Conservation (phyloP, 2,888 invertebrate genomes). For the Tryphoninae sp. region DNA sequence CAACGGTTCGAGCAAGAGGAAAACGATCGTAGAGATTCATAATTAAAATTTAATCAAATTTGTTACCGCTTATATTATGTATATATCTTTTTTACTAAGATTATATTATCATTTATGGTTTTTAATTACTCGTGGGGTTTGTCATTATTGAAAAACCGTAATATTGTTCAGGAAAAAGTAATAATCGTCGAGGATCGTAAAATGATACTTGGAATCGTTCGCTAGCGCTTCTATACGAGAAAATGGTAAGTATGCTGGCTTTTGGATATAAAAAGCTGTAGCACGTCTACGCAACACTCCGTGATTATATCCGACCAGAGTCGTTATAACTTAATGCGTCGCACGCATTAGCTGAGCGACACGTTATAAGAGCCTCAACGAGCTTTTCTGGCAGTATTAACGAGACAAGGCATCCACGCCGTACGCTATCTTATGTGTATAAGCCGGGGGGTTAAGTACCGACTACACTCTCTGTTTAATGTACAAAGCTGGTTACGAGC, state of each 20-base stretch:
- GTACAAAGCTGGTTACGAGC: slow-evolving; percentile 43
- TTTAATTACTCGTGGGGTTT: not conserved
- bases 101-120: not conserved
- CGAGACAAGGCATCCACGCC: slow-evolving; percentile 49
- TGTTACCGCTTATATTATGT: not conserved
- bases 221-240: slow-evolving; percentile 22
- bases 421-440: slow-evolving; percentile 41
- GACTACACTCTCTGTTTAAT: slow-evolving; percentile 36
- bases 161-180: slow-evolving; percentile 17
- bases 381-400: slow-evolving; percentile 36
- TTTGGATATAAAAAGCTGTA: slow-evolving; percentile 39
- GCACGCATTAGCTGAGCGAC: slow-evolving; percentile 51
- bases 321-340: slow-evolving; percentile 58
- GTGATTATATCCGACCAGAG: slow-evolving; percentile 23
- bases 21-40: slow-evolving; percentile 20
- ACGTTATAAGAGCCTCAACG: slow-evolving; percentile 33
- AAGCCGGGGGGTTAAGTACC: slow-evolving; percentile 30
- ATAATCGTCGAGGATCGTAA: slow-evolving; percentile 36
- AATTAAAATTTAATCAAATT: slow-evolving; percentile 19
- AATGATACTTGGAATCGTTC: slow-evolving; percentile 18
- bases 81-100: not conserved
- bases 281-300: not conserved
- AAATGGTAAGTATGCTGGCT: slow-evolving; percentile 22
- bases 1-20: slow-evolving; percentile 16
- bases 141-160: slow-evolving; percentile 17